Evolutionary conservation across 2,113 vertebrate species (phyloP), one percentile per base, ranked within the genome.

Genomic region (Leptobrachium leishanense): DNA sequence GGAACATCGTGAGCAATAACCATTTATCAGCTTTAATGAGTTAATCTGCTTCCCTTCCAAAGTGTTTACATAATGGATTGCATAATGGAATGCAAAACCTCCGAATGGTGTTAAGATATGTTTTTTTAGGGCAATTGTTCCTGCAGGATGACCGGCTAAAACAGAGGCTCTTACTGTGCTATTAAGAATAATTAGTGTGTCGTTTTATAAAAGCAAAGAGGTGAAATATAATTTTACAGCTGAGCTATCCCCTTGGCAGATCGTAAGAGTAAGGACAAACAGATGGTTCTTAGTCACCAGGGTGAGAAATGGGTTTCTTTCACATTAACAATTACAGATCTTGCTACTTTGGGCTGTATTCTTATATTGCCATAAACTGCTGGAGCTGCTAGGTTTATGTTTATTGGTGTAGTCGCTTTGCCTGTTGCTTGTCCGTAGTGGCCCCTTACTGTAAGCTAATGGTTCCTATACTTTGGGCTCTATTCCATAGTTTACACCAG

Each of bases 221-320:
- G 40, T 59, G 42, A 43, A 68, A 71, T 57, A 80, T 40, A 68
- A 81, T 68, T 68, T 50, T 10, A 46, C 20, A 68, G 72, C 55
- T 68, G 68, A 74, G 71, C 46, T 13, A 46, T 68, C 9, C 12
- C 12, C 13, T 6, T 20, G 71, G 63, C 20, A 80, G 46, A 46
- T 67, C 59, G 43, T 74, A 9, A 11, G 31, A 57, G 20, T 53
- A 43, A 66, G n/a, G 77, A 79, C 44, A 72, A 65, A 46, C 69
- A 73, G 39, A 66, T 79, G 59, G 63, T 72, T 55, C 59, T 72
- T 63, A 66, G 77, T 73, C 77, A 79, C 70, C 3, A 20, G 69
- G 62, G 69, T 43, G 41, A 41, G 10, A 71, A 64, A 6, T 43
- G 9, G 11, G 15, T 41, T 63, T 2, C 59, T 77, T 63, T 46